Conservation (phyloP, 2,888 invertebrate species). For the Heliconius erato region DNA sequence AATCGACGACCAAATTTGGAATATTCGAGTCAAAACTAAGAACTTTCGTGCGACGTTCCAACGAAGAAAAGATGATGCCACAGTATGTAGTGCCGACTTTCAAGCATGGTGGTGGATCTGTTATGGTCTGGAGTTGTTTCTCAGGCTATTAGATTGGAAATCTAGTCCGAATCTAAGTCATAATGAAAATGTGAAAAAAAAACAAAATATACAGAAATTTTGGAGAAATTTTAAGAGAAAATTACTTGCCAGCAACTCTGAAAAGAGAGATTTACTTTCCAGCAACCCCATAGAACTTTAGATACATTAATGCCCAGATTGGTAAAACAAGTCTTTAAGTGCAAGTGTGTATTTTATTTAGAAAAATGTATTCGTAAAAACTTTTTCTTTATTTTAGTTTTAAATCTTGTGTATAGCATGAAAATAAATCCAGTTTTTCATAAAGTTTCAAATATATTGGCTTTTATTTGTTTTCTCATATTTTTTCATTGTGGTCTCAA, state of each 20-base stretch:
- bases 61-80: conserved; percentile 12
- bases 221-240: too few species aligned
- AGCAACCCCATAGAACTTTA: neutral
- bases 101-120: neutral
- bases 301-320: too few species aligned
- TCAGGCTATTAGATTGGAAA: neutral
- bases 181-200: too few species aligned
- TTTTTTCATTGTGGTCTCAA: neutral
- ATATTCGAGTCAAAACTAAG: conserved; percentile 18
- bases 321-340: too few species aligned
- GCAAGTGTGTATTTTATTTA: neutral
- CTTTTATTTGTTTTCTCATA: neutral
- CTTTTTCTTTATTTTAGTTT: too few species aligned
- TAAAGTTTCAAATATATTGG: too few species aligned
- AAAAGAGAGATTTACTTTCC: neutral
- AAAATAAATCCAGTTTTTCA: too few species aligned
- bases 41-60: neutral
- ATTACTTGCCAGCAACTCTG: too few species aligned
- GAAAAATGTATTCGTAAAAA: neutral
- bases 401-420: too few species aligned
- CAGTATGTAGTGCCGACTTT: conserved; percentile 6
- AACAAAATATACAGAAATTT: too few species aligned
- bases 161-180: neutral
- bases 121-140: neutral
- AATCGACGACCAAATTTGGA: conserved; percentile 14